Conservation (phyloP, 2,797 vertebrate species). For the Gorsachius magnificus region DNA sequence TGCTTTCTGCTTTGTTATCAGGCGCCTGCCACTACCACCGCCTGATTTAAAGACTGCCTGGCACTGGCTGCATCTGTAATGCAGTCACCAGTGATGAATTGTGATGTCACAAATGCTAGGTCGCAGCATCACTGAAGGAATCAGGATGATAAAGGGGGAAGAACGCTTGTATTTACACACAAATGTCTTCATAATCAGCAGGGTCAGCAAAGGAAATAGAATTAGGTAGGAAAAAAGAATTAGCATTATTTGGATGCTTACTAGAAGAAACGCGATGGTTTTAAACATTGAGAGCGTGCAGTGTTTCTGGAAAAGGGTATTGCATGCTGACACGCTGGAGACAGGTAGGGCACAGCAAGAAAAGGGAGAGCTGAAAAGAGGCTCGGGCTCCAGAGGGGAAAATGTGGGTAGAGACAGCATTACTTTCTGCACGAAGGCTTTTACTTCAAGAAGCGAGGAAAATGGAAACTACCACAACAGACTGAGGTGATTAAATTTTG, state of each 20-base stretch:
- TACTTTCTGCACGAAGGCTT: background rate
- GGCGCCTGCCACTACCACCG: background rate
- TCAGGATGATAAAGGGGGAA: background rate
- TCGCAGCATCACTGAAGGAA: background rate
- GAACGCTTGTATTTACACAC: background rate
- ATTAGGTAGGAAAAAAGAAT: conserved; percentile 8
- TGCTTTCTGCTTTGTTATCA: background rate
- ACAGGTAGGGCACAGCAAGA: background rate
- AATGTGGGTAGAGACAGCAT: background rate
- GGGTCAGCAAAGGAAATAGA: conserved; percentile 1
- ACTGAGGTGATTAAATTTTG: background rate
- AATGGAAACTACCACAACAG: conserved; percentile 33
- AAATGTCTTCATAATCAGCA: conserved; percentile 16
- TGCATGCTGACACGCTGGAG: background rate
- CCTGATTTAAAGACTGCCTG: background rate
- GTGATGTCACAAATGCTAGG: background rate
- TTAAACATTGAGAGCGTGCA: background rate
- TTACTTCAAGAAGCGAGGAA: conserved; percentile 16
- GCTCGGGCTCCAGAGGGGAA: background rate
- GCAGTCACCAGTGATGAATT: conserved; percentile 11
- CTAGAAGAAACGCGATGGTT: background rate
- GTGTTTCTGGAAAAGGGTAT: conserved; percentile 2
- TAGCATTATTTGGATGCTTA: background rate
- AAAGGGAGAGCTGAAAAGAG: background rate
- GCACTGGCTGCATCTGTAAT: background rate